A percentile compares a stretch with the other conserved stretches of the same genome.
Evolutionary conservation across 2,888 invertebrate genomes (phyloP).

Genomic region (Drosophila austrosaltans): DNA sequence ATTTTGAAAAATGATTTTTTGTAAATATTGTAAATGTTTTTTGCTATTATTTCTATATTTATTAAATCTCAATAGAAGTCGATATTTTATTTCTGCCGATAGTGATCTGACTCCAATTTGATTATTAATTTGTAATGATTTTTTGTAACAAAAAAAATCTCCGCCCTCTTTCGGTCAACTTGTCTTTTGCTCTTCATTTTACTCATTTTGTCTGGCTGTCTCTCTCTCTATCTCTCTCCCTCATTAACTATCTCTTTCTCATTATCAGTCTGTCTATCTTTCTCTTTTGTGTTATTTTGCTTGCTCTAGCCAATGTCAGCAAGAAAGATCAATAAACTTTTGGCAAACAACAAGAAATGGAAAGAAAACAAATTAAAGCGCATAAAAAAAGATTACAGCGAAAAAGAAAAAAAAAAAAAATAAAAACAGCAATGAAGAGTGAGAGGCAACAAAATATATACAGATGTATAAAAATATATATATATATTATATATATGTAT

Average conservation of each 20-base stretch:
- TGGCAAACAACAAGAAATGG: constrained; percentile 77
- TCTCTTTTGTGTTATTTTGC: constrained; percentile 17
- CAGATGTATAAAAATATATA: not conserved
- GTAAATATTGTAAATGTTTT: too few relatives aligned
- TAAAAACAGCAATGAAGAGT: constrained; percentile 47
- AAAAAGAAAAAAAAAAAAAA: constrained; percentile 25
- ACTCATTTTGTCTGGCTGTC: constrained; percentile 8
- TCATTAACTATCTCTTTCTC: constrained; percentile 10
- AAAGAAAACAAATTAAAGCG: constrained; percentile 74
- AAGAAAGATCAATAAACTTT: constrained; percentile 74
- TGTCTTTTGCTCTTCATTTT: not conserved
- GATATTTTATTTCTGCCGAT: not conserved
- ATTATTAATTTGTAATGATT: not conserved
- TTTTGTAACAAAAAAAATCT: not conserved
- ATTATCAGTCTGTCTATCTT: constrained; percentile 15
- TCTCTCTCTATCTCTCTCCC: not conserved
- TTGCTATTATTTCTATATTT: too few relatives aligned
- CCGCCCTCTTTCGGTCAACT: not conserved
- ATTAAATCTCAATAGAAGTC: too few relatives aligned
- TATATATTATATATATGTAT: constrained; percentile 23
- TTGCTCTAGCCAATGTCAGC: constrained; percentile 48
- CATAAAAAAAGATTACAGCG: constrained; percentile 68
- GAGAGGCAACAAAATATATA: constrained; percentile 38
- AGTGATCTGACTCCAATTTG: not conserved
- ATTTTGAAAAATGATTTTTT: too few relatives aligned